Percentiles rank a stretch among this genome's conserved stretches.
These are phyloP conservation scores for Actinia equina DNA, from an alignment of 64 coral and sea anemone species.

Conservation along the genomic window DNA sequence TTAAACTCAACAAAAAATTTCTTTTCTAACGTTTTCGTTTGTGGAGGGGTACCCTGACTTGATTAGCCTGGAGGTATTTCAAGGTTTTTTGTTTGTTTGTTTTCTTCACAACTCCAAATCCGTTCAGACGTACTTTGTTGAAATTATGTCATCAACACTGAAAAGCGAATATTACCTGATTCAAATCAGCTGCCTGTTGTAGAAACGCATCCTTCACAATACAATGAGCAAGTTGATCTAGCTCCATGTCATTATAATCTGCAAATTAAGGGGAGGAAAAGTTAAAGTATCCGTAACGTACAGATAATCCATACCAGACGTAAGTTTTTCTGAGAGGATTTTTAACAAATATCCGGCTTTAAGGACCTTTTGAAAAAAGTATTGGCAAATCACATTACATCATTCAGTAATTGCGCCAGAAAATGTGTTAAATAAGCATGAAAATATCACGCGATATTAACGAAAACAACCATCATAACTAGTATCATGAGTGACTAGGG, in stretches of 20 bases:
- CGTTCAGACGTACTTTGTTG: neutral
- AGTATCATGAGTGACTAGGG: no score
- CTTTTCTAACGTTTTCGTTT: no score
- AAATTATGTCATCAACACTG: no score
- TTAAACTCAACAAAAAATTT: no score
- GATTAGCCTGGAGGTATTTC: no score
- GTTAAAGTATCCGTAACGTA: neutral
- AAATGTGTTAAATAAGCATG: no score
- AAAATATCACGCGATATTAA: no score
- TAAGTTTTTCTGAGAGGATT: neutral
- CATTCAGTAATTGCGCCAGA: no score
- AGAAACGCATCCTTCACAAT: conserved; percentile 16
- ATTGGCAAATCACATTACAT: neutral
- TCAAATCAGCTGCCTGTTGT: neutral
- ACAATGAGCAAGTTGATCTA: neutral
- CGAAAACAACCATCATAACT: no score
- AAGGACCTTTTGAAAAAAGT: neutral
- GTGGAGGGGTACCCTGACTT: no score
- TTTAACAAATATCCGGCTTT: neutral
- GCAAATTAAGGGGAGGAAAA: neutral
- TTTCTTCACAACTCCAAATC: neutral
- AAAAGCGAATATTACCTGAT: neutral
- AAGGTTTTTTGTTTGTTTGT: no score
- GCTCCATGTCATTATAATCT: neutral
- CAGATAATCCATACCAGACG: neutral